Percentiles rank a stretch among this genome's conserved stretches.
These are phyloP conservation scores for Oceanites oceanicus DNA, from an alignment of 2,113 vertebrate genomes.

Conservation along the genomic window DNA sequence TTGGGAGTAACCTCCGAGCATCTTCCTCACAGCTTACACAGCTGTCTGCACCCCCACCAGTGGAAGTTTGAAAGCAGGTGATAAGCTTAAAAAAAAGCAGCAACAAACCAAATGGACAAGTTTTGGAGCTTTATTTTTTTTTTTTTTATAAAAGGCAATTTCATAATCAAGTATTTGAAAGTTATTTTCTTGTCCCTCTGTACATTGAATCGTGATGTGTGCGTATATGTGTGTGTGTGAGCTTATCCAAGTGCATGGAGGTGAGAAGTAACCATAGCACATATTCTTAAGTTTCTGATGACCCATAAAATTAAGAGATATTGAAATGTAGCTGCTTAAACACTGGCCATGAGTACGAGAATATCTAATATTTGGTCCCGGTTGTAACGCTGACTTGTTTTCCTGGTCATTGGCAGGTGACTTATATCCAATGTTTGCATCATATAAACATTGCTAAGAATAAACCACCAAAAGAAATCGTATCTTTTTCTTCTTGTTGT, in stretches of 20 bases:
- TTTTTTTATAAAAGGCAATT: neutral
- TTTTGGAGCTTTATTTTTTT: neutral
- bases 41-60: neutral
- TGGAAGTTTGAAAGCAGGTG: neutral
- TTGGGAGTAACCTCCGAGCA: conserved; percentile 10
- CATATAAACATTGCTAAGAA: neutral
- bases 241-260: neutral
- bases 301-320: neutral
- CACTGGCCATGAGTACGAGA: neutral
- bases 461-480: neutral
- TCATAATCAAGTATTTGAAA: neutral
- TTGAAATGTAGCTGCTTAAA: neutral
- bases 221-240: neutral
- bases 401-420: neutral
- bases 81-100: neutral
- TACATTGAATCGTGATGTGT: neutral
- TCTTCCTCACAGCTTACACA: neutral
- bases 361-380: neutral
- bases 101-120: neutral
- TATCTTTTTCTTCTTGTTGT: neutral
- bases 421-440: neutral
- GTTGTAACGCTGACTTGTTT: neutral
- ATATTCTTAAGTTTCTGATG: neutral
- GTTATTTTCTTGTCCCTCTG: neutral
- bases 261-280: neutral